Percentiles rank a stretch among this genome's conserved stretches.
Conservation (phyloP, 1,140 invertebrate genomes). For the Zaprionus tsacasi region DNA sequence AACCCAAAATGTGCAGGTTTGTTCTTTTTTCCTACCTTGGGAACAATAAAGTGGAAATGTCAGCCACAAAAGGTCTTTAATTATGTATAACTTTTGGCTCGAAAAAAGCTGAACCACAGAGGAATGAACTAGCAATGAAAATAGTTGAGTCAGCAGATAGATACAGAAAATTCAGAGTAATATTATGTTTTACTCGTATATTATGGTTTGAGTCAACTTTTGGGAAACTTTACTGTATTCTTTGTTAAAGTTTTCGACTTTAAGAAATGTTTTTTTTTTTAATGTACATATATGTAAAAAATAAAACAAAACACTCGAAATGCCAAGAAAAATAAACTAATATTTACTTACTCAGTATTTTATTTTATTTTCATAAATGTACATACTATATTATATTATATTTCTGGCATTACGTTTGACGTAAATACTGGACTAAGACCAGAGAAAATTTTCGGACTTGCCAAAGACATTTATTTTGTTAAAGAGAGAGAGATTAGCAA, state of each 20-base stretch:
- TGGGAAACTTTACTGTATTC: neutral
- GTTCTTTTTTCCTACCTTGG: neutral
- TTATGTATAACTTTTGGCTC: slow-evolving; percentile 22
- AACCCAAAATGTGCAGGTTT: slow-evolving; percentile 34
- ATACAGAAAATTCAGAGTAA: neutral
- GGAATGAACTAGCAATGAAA: neutral
- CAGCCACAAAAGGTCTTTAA: slow-evolving; percentile 12
- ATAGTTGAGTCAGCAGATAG: neutral
- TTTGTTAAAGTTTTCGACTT: neutral
- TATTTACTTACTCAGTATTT: slow-evolving; percentile 12
- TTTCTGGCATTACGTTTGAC: slow-evolving; percentile 29
- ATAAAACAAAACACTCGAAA: neutral
- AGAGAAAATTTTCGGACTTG: slow-evolving; percentile 12
- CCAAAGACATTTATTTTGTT: too few relatives aligned
- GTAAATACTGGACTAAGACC: slow-evolving; percentile 13
- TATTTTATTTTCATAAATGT: slow-evolving; percentile 1
- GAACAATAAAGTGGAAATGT: neutral
- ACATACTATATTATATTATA: slow-evolving; percentile 16
- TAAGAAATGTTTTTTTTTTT: neutral
- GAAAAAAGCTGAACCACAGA: neutral
- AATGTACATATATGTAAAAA: neutral
- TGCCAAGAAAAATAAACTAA: slow-evolving; percentile 4
- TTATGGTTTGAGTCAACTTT: neutral
- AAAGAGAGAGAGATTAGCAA: too few relatives aligned
- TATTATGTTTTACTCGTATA: neutral